Base-by-base conservation (phyloP, 2,888 invertebrate genomes). In the Perdita meconis region DNA sequence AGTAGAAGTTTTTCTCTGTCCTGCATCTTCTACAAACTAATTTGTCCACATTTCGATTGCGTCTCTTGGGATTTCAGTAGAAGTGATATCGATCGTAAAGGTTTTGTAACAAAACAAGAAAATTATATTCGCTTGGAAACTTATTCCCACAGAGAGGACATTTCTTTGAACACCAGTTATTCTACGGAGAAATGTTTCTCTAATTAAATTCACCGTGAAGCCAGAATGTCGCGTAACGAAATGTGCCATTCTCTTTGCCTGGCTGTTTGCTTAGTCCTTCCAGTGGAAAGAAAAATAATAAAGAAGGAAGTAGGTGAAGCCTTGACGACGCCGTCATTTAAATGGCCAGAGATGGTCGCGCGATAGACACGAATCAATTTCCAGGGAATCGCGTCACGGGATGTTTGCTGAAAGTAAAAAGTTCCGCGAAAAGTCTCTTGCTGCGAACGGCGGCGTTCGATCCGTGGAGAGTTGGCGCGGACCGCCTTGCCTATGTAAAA, bases 401-500 rank as follows among this genome's bases (percentile, higher is more conserved):
- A 38, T 70, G 47, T 78, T 69, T 64, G 78, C 47, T 19, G 30
- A 69, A 26, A 53, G 44, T 36, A 70, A 76, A 63, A 55, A 55
- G 42, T 22, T 51, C 30, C 19, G 40, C n/a, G 55, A 55, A 64
- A 50, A 19, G 44, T 22, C 24, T 63, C 56, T 67, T 51, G 40
- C 19, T 36, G 34, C 42, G 47, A 40, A n/a, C 50, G 47, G 13
- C 10, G 64, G 26, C 38, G 42, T n/a, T 69, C 77, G 75, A 75
- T 68, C 77, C 59, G 60, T 55, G 36, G 22, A 65, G 57, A 68
- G 40, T 59, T 40, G 22, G 26, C 36, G 44, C n/a, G 42, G 30
- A 13, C 24, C 36, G 26, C 13, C 36, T 53, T 36, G 44, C 19
- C 40, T 68, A 69, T 83, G 84, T 76, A 83, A 81, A 82, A 81